A percentile compares a stretch with the other conserved stretches of the same genome.
These are phyloP conservation scores for Dendronephthya gigantea DNA, from an alignment of 64 coral and sea anemone genomes.

Conservation along the genomic window DNA sequence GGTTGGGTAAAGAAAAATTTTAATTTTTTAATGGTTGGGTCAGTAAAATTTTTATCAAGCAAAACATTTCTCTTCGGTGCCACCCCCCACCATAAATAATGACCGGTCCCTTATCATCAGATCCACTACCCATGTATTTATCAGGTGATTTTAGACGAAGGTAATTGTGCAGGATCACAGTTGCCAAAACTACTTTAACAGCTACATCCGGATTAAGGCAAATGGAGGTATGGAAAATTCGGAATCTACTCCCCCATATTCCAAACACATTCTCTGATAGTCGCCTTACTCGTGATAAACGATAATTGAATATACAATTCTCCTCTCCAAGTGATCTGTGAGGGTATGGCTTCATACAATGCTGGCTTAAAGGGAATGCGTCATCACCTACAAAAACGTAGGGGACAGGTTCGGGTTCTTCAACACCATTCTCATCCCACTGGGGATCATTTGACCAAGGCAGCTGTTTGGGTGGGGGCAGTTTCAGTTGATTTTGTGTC, in stretches of 20 bases:
- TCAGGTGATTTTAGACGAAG: not conserved
- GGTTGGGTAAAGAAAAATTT: too few relatives aligned
- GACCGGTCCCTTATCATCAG: not conserved
- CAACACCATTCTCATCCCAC: too few relatives aligned
- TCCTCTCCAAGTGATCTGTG: not conserved
- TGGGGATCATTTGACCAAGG: too few relatives aligned
- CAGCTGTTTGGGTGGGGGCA: too few relatives aligned
- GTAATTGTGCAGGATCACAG: conserved; percentile 11
- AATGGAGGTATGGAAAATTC: not conserved
- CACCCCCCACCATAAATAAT: conserved; percentile 16
- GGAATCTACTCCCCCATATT: not conserved
- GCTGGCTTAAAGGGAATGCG: not conserved
- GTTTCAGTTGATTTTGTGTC: not conserved
- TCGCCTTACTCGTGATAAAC: not conserved
- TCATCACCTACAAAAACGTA: conserved; percentile 9
- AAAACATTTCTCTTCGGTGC: too few relatives aligned
- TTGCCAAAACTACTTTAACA: not conserved
- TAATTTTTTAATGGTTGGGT: too few relatives aligned
- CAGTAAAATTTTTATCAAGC: too few relatives aligned
- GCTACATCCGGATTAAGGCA: conserved; percentile 1
- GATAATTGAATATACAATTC: conserved; percentile 4
- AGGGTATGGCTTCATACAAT: conserved; percentile 17
- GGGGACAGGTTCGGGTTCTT: too few relatives aligned
- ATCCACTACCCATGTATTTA: not conserved
- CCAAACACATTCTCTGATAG: conserved; percentile 23